phyloP scores from a whole-genome alignment of 1,140 invertebrate species.

The Triops longicaudatus region DNA sequence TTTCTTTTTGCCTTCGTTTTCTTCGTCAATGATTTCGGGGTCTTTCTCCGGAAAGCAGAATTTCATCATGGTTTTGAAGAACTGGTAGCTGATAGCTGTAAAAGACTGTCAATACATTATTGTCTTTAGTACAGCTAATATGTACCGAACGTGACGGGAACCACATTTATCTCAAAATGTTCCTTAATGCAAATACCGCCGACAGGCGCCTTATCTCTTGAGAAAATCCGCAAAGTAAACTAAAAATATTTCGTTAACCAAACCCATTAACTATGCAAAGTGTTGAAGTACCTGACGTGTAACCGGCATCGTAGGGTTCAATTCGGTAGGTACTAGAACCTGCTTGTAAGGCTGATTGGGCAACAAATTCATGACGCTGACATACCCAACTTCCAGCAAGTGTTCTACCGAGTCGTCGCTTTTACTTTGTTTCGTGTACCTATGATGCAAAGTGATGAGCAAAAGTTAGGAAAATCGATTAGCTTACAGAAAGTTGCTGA shows the following conservation, averaged over 20 bases:
- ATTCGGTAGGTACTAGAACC: slow-evolving; percentile 77
- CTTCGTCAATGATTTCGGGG: slow-evolving; percentile 68
- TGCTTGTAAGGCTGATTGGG: slow-evolving; percentile 92
- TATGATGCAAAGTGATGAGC: slow-evolving; percentile 32
- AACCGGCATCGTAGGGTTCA: slow-evolving; percentile 80
- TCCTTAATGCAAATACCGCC: slow-evolving; percentile 97
- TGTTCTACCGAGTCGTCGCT: slow-evolving; percentile 96
- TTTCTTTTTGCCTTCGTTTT: slow-evolving; percentile 39
- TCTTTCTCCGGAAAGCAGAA: slow-evolving; percentile 98
- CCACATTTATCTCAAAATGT: slow-evolving; percentile 94
- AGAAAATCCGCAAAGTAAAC: slow-evolving; percentile 76
- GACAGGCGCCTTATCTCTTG: slow-evolving; percentile 80
- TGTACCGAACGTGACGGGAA: slow-evolving; percentile 78
- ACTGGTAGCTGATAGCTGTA: slow-evolving; percentile 84
- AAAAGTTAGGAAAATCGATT: not conserved
- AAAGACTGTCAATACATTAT: slow-evolving; percentile 27
- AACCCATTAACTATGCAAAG: slow-evolving; percentile 12
- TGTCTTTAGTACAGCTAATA: not conserved
- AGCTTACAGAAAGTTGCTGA: slow-evolving; percentile 86
- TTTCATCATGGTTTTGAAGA: slow-evolving; percentile 93
- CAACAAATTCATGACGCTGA: slow-evolving; percentile 87
- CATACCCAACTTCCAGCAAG: slow-evolving; percentile 91
- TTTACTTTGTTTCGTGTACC: slow-evolving; percentile 91
- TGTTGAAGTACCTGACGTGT: slow-evolving; percentile 53
- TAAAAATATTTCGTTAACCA: slow-evolving; percentile 36